phyloP scores from a whole-genome alignment of 2,797 vertebrate genomes.

The Hippocampus kuda region DNA sequence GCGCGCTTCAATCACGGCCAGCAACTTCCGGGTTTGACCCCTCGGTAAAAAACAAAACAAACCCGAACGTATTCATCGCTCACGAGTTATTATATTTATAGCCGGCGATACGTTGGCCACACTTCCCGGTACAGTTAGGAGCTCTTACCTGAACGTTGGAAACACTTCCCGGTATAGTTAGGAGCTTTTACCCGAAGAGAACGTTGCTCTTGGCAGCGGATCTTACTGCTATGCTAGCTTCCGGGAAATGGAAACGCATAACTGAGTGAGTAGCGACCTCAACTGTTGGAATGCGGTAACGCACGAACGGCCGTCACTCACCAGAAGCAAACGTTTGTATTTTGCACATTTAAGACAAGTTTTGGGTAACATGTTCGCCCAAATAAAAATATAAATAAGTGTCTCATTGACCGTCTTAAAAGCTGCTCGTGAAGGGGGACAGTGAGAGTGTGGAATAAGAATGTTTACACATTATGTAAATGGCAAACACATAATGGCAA shows the following conservation, averaged over 20 bases:
- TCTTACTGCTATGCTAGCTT: not conserved
- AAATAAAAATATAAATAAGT: too few species aligned
- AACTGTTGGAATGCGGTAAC: not conserved
- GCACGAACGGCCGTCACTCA: not conserved
- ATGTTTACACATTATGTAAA: too few species aligned
- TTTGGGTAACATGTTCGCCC: too few species aligned
- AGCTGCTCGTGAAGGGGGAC: too few species aligned
- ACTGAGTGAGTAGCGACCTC: not conserved
- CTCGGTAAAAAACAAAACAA: not conserved
- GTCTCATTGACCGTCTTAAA: too few species aligned
- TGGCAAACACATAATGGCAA: too few species aligned
- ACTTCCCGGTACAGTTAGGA: not conserved
- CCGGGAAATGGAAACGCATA: not conserved
- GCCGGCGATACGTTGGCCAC: not conserved
- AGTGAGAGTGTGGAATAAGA: too few species aligned
- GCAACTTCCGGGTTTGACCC: not conserved
- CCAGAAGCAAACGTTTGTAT: not conserved
- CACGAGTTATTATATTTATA: not conserved
- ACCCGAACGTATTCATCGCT: not conserved
- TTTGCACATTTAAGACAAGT: too few species aligned
- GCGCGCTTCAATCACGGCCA: not conserved
- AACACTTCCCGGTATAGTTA: not conserved
- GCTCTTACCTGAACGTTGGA: not conserved
- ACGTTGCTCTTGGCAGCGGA: not conserved
- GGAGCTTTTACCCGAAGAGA: not conserved